Conservation (phyloP, 2,113 vertebrate species). For the Herpetotheres cachinnans region DNA sequence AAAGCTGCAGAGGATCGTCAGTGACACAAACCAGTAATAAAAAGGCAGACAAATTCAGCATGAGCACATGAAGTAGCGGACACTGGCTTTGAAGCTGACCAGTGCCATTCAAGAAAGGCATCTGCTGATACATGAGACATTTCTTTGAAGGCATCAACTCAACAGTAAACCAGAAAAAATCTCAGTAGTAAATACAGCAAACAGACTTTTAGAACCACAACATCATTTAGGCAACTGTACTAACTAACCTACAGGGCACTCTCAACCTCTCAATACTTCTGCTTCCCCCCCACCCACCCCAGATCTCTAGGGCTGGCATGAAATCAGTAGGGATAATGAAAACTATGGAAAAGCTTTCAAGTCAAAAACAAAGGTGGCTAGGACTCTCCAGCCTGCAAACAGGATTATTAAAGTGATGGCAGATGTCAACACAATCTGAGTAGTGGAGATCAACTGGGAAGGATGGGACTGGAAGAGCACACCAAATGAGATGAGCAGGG, state of each 20-base stretch:
- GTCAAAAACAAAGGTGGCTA: neutral
- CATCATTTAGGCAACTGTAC: neutral
- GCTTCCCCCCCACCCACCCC: too few species aligned
- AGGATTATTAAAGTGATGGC: neutral
- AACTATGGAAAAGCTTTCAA: neutral
- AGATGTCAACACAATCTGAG: neutral
- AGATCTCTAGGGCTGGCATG: neutral
- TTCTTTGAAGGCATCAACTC: neutral
- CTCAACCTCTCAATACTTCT: neutral
- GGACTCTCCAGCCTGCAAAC: neutral
- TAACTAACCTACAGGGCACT: neutral
- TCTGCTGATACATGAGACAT: neutral
- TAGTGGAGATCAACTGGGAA: neutral
- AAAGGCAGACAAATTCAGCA: neutral
- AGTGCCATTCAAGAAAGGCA: neutral
- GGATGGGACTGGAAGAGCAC: neutral
- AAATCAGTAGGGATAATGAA: neutral
- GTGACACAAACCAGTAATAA: neutral
- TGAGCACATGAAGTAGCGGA: neutral
- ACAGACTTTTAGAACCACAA: neutral
- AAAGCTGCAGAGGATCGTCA: neutral
- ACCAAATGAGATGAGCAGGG: neutral
- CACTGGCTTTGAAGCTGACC: neutral
- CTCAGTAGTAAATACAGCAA: neutral
- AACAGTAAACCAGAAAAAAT: neutral